Percentiles rank a stretch among this genome's conserved stretches.
These are phyloP conservation scores for Enteromius paludinosus DNA, from an alignment of 2,797 vertebrate species.

Conservation along the genomic window DNA sequence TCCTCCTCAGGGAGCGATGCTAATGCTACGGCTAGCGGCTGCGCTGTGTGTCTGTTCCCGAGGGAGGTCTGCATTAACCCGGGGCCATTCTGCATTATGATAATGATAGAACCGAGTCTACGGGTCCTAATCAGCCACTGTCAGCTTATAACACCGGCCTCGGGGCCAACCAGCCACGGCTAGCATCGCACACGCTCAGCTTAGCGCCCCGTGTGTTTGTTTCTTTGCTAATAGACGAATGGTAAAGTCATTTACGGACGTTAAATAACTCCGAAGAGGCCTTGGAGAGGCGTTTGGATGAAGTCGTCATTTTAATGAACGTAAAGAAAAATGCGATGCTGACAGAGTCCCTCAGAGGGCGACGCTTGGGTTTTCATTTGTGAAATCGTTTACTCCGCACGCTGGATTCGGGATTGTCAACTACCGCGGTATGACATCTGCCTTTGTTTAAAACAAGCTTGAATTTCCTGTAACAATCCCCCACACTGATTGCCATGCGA, in stretches of 20 bases:
- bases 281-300: slow-evolving; percentile 8
- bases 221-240: slow-evolving; percentile 5
- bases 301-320: slow-evolving; percentile 39
- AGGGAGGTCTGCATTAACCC: slow-evolving; percentile 48
- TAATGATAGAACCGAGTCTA: slow-evolving; percentile 9
- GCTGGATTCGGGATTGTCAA: slow-evolving; percentile 30
- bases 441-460: slow-evolving; percentile 55
- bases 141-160: slow-evolving; percentile 33
- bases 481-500: slow-evolving; percentile 50
- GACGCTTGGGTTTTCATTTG: slow-evolving; percentile 33
- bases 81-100: slow-evolving; percentile 36
- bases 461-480: slow-evolving; percentile 57
- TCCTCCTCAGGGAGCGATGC: slow-evolving; percentile 22
- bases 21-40: slow-evolving; percentile 40
- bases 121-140: slow-evolving; percentile 38
- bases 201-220: background rate
- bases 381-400: slow-evolving; percentile 50
- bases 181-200: background rate
- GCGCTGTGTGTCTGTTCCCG: slow-evolving; percentile 33
- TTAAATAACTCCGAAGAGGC: slow-evolving; percentile 25
- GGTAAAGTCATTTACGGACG: background rate
- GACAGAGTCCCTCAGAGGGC: slow-evolving; percentile 11
- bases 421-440: slow-evolving; percentile 34
- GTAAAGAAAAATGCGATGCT: slow-evolving; percentile 18
- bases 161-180: slow-evolving; percentile 19